A percentile compares a stretch with the other conserved stretches of the same genome.
phyloP scores from a whole-genome alignment of 2,888 invertebrate species.

The Drosophila birchii region DNA sequence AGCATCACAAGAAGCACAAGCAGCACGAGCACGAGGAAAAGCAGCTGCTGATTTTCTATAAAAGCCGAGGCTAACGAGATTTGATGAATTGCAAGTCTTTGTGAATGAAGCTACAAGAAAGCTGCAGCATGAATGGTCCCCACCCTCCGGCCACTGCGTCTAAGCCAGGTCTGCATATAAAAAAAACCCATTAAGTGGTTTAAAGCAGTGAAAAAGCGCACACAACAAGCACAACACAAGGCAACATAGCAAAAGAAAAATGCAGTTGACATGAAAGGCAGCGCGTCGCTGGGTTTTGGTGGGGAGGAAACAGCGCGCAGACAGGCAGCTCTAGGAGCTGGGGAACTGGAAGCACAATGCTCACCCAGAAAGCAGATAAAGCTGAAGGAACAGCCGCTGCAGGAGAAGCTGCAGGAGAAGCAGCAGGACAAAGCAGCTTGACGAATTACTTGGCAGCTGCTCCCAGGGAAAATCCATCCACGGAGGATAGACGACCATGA shows the following conservation, averaged over 20 bases:
- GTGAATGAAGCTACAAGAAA: slow-evolving; percentile 73
- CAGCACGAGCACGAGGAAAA: slow-evolving; percentile 53
- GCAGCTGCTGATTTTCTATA: slow-evolving; percentile 75
- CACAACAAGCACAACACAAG: slow-evolving; percentile 44
- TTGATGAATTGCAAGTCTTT: slow-evolving; percentile 79
- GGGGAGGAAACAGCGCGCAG: neutral
- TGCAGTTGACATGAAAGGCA: slow-evolving; percentile 75
- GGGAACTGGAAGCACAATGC: slow-evolving; percentile 27
- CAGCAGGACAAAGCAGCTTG: slow-evolving; percentile 66
- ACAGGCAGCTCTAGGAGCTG: neutral
- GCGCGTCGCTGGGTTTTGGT: slow-evolving; percentile 11
- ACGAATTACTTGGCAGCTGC: slow-evolving; percentile 73
- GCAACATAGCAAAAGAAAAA: slow-evolving; percentile 64
- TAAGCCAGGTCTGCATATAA: slow-evolving; percentile 45
- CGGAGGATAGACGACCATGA: neutral
- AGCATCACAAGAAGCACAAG: neutral
- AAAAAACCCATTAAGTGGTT: slow-evolving; percentile 75
- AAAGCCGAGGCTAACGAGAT: slow-evolving; percentile 78
- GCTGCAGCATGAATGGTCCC: slow-evolving; percentile 67
- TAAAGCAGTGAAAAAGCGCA: slow-evolving; percentile 60
- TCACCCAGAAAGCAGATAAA: slow-evolving; percentile 40
- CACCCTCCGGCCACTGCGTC: slow-evolving; percentile 9
- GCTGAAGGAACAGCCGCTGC: slow-evolving; percentile 29
- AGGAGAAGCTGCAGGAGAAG: slow-evolving; percentile 29
- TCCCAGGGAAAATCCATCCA: slow-evolving; percentile 12